Evolutionary conservation across 2,797 vertebrate genomes (phyloP).

Genomic region (Siniperca scherzeri): DNA sequence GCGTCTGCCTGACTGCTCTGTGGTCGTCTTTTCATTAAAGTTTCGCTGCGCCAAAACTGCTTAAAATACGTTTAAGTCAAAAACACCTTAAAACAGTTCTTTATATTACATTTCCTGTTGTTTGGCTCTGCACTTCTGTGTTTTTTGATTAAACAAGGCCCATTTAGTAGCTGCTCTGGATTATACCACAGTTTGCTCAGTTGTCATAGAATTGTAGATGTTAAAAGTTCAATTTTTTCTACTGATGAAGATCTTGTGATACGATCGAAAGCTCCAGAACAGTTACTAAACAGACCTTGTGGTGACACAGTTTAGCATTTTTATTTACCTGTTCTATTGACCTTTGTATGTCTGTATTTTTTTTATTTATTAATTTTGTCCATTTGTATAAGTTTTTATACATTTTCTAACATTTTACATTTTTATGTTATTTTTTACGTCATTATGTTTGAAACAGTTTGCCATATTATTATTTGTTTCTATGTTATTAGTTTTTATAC

Average conservation of each 20-base stretch:
- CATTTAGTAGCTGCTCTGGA: background rate
- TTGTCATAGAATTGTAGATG: too few relatives aligned
- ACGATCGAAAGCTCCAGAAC: background rate
- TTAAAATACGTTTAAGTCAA: background rate
- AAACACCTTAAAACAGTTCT: background rate
- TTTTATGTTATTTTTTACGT: too few relatives aligned
- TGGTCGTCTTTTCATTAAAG: background rate
- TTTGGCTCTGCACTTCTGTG: background rate
- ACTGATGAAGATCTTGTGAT: background rate
- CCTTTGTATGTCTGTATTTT: too few relatives aligned
- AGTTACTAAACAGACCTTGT: background rate
- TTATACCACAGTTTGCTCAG: too few relatives aligned
- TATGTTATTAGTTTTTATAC: background rate
- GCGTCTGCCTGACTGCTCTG: background rate
- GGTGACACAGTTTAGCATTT: too few relatives aligned
- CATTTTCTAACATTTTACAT: too few relatives aligned
- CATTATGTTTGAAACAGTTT: too few relatives aligned
- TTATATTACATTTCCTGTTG: background rate
- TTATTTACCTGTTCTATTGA: background rate
- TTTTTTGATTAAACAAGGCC: background rate
- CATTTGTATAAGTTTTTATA: too few relatives aligned
- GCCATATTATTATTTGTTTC: too few relatives aligned
- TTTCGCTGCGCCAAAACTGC: background rate
- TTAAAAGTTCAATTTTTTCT: too few relatives aligned
- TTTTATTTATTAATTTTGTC: too few relatives aligned